phyloP scores from a whole-genome alignment of 2,888 invertebrate genomes.

The Rotaria sp. region DNA sequence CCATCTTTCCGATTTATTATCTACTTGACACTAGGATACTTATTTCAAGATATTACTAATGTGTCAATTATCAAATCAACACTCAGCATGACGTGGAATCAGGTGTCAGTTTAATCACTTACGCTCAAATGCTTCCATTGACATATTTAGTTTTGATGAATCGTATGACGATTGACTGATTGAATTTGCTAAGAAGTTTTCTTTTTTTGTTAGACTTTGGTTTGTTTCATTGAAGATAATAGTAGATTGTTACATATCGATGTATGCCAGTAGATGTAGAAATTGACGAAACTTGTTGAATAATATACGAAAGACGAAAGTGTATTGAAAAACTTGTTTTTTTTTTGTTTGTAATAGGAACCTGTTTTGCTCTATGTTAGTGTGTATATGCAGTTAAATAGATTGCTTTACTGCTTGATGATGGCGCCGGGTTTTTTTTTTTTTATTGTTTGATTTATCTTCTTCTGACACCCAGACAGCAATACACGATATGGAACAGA shows the following conservation, averaged over 20 bases:
- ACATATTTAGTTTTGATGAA: neutral
- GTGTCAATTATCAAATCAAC: neutral
- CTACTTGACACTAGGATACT: neutral
- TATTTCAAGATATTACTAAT: neutral
- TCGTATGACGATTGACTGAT: no score
- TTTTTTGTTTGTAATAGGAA: neutral
- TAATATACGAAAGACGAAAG: neutral
- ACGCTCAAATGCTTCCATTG: neutral
- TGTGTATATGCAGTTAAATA: neutral
- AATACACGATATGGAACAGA: neutral
- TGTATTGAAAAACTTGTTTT: neutral
- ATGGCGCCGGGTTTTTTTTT: neutral
- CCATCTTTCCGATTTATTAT: neutral
- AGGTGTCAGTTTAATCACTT: neutral
- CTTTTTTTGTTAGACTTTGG: neutral
- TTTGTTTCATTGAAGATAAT: neutral
- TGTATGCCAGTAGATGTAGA: neutral
- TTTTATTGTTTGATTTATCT: conserved; percentile 8
- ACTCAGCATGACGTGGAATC: neutral
- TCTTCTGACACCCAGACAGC: neutral
- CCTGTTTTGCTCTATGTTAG: neutral
- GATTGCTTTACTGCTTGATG: neutral
- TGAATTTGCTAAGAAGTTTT: no score
- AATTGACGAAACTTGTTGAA: neutral
- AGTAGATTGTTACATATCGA: neutral